Evolutionary conservation across 2,888 invertebrate species (phyloP), one percentile per base, ranked within the genome.

Genomic region (Dyspetes luteomarginatus): DNA sequence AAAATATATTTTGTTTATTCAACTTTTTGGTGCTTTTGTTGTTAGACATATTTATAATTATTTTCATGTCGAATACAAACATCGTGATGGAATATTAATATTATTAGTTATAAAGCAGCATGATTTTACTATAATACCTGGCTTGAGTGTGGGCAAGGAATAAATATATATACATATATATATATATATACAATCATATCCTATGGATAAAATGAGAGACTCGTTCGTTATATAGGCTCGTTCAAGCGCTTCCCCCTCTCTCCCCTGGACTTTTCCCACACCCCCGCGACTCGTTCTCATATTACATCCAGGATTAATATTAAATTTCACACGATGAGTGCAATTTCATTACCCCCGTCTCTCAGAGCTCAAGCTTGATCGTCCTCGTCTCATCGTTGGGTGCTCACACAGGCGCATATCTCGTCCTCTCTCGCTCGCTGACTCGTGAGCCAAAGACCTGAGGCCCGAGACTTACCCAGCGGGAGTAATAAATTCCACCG

Each of bases 261-360:
- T 3, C 36, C 12, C 12, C 36, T 12, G 7, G 12, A 12, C 0
- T 12, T 30, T 55, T 68, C 28, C 24, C 69, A 28, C 64, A 41
- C 58, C 50, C 41, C 43, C 65, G 50, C 65, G 67, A 36, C 84
- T 85, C 82, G 83, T 86, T 87, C 89, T 87, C 88, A 86, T 88
- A 87, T 90, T 89, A 89, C 87, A 89, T 89, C 86, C 87, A 85
- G 88, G 88, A 91, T 90, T 90, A 90, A 90, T 91, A 91, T 91
- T 89, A 90, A 90, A 90, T 90, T 90, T 89, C 88, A 89, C 88
- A 88, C 88, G 89, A 89, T 89, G 89, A 89, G 89, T 90, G 89
- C 89, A 89, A 90, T 90, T 90, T 91, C 89, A 91, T 91, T 90
- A 89, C 85, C 85, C 86, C 84, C 84, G 58, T 75, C 74, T 60